These are phyloP conservation scores for Sturnus vulgaris DNA, from an alignment of 2,113 vertebrate species.

Conservation along the genomic window DNA sequence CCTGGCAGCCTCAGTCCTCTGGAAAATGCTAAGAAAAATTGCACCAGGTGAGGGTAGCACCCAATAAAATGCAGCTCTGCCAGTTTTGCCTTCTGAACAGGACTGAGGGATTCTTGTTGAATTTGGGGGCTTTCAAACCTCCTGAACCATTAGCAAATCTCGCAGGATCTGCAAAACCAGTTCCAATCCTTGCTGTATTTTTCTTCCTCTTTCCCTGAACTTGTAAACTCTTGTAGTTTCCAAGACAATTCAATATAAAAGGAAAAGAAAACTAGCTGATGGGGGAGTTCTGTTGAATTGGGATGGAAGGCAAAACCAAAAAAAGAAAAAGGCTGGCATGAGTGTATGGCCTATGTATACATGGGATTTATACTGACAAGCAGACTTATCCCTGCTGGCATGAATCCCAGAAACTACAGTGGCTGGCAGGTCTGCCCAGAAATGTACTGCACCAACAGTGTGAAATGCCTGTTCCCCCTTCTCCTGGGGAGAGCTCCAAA, in stretches of 20 bases:
- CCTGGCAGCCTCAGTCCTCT: background rate
- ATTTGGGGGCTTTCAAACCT: background rate
- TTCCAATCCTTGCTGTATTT: background rate
- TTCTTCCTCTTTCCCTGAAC: background rate
- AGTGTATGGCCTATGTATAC: slow-evolving; percentile 32
- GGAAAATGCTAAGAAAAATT: background rate
- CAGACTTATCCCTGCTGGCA: slow-evolving; percentile 40
- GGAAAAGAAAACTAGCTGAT: background rate
- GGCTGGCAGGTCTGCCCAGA: slow-evolving; percentile 50
- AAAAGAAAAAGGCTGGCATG: background rate
- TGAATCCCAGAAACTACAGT: slow-evolving; percentile 32
- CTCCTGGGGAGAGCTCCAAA: slow-evolving; percentile 24
- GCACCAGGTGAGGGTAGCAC: background rate
- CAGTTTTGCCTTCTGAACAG: background rate
- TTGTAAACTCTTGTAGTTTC: slow-evolving; percentile 21
- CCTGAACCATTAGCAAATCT: background rate
- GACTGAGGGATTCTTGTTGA: background rate
- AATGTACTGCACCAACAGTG: slow-evolving; percentile 31
- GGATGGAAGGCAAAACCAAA: background rate
- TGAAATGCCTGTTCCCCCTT: slow-evolving; percentile 8
- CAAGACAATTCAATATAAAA: background rate
- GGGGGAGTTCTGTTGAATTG: background rate
- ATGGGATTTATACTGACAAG: slow-evolving; percentile 48
- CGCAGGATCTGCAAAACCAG: background rate
- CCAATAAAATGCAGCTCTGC: background rate